Percentiles rank a stretch among this genome's conserved stretches.
These are phyloP conservation scores for Aricia agestis DNA, from an alignment of 1,140 invertebrate genomes.

Conservation along the genomic window DNA sequence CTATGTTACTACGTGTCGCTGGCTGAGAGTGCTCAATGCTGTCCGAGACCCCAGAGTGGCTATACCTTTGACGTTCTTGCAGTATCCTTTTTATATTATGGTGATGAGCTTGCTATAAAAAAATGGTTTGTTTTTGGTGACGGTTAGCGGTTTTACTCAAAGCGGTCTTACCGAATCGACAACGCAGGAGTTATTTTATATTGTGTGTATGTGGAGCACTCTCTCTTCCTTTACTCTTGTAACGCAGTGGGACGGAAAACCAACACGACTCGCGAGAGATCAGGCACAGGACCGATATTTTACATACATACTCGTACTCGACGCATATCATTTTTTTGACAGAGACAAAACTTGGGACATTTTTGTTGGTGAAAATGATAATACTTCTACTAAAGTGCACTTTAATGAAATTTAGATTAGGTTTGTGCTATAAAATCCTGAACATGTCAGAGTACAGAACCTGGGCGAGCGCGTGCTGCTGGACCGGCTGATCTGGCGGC, in stretches of 20 bases:
- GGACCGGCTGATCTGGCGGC: slow-evolving; percentile 91
- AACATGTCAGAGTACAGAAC: slow-evolving; percentile 81
- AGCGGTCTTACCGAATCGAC: too few species aligned
- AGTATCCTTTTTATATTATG: slow-evolving; percentile 84
- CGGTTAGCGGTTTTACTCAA: too few species aligned
- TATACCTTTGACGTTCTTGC: slow-evolving; percentile 92
- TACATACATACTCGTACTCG: too few species aligned
- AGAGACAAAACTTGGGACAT: too few species aligned
- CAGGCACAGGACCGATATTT: too few species aligned
- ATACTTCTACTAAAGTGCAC: background rate
- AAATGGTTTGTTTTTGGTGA: too few species aligned
- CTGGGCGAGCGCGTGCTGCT: slow-evolving; percentile 88
- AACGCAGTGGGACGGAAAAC: too few species aligned
- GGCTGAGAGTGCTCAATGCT: slow-evolving; percentile 93
- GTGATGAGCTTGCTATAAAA: background rate
- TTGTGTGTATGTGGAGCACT: too few species aligned
- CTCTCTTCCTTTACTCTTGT: too few species aligned
- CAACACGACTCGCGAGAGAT: too few species aligned
- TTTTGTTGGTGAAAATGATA: background rate
- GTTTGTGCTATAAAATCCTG: slow-evolving; percentile 38
- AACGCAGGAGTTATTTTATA: too few species aligned
- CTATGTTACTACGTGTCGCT: slow-evolving; percentile 93
- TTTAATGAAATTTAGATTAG: background rate
- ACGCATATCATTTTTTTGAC: too few species aligned
- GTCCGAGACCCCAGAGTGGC: slow-evolving; percentile 90